A percentile compares a stretch with the other conserved stretches of the same genome.
These are phyloP conservation scores for Stenodema calcarata DNA, from an alignment of 2,888 invertebrate genomes.

Conservation along the genomic window DNA sequence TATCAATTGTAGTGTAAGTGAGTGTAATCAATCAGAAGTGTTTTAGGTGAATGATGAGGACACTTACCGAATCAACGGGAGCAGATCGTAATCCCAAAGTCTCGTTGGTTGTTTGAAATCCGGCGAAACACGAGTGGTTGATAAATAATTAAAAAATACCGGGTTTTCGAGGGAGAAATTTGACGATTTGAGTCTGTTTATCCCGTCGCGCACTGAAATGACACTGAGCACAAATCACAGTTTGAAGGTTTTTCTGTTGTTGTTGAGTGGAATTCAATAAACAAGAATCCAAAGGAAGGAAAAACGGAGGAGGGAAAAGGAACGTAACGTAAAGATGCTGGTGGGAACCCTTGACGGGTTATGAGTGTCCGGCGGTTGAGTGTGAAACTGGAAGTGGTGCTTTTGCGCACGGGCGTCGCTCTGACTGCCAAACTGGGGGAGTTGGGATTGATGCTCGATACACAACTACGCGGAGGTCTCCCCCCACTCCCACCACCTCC, in stretches of 20 bases:
- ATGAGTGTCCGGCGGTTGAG: conserved; percentile 29
- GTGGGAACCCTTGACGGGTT: conserved; percentile 36
- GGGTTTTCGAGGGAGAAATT: not conserved
- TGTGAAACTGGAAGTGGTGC: conserved; percentile 42
- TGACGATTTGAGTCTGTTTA: not conserved
- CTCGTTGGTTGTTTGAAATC: not conserved
- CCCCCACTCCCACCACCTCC: conserved; percentile 52
- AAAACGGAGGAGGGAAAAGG: not conserved
- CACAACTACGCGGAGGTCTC: conserved; percentile 57
- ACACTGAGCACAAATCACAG: conserved; percentile 27
- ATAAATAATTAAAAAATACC: not conserved
- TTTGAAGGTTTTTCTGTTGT: not conserved
- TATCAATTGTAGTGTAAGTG: too few relatives aligned
- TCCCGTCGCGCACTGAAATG: not conserved
- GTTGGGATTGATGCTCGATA: conserved; percentile 57
- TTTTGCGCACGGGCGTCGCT: conserved; percentile 56
- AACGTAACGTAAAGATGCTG: conserved; percentile 6
- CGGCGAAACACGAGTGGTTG: not conserved
- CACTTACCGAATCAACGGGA: not conserved
- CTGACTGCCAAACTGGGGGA: conserved; percentile 58
- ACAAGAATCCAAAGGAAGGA: not conserved
- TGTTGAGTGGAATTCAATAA: not conserved
- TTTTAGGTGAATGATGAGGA: not conserved
- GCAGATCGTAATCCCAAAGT: conserved; percentile 22
- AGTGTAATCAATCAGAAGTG: too few relatives aligned